Conservation (phyloP, 1,140 invertebrate genomes). For the Drosophila busckii region DNA sequence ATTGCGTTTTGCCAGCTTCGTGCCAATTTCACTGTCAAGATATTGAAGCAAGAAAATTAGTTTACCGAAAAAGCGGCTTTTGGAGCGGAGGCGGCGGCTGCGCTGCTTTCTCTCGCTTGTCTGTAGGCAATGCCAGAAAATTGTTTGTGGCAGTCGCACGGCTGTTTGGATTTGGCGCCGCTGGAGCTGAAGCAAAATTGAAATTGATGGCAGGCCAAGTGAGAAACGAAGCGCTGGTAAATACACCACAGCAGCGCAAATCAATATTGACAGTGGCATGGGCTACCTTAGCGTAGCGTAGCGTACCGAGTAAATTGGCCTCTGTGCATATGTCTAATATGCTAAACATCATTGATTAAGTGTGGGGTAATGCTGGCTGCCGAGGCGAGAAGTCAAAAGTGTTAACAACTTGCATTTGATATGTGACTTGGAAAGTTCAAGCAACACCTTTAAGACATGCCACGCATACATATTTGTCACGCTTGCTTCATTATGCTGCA, state of each 20-base stretch:
- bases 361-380: constrained; percentile 40
- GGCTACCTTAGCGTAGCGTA: not conserved
- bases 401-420: constrained; percentile 39
- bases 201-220: constrained; percentile 72
- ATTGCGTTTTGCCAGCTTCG: constrained; percentile 62
- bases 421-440: constrained; percentile 19
- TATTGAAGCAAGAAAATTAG: constrained; percentile 78
- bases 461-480: constrained; percentile 30
- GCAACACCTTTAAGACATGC: constrained; percentile 12
- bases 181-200: constrained; percentile 65
- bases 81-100: not conserved
- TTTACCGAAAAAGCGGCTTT: constrained; percentile 70
- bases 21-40: constrained; percentile 78
- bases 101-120: constrained; percentile 14
- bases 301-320: constrained; percentile 19
- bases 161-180: constrained; percentile 68
- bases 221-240: constrained; percentile 30
- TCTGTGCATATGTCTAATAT: constrained; percentile 67
- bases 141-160: constrained; percentile 71
- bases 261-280: constrained; percentile 40
- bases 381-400: not conserved
- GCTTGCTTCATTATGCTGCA: constrained; percentile 41
- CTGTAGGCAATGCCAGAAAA: constrained; percentile 58
- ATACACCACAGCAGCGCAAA: constrained; percentile 42
- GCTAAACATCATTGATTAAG: constrained; percentile 70